Percentiles rank a stretch among this genome's conserved stretches.
Evolutionary conservation across 2,113 vertebrate genomes (phyloP).

Genomic region (Phyllopteryx taeniolatus): DNA sequence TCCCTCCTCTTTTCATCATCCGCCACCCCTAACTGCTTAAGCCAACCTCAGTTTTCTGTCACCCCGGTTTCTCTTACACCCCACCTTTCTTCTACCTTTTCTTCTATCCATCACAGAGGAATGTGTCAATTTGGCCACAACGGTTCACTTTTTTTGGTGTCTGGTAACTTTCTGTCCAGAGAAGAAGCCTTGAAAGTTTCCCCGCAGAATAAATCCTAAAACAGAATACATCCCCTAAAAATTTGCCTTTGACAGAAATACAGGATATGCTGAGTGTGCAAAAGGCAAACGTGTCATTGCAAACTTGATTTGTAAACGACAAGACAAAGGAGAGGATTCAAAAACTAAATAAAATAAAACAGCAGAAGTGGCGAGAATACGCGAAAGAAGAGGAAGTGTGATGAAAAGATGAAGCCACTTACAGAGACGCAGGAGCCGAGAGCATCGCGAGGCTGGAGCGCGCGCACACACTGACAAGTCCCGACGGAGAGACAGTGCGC

Average conservation of each 20-base stretch:
- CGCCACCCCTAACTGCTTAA: background rate
- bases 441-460: slow-evolving; percentile 58
- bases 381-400: slow-evolving; percentile 1
- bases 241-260: too few relatives aligned
- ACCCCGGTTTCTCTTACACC: slow-evolving; percentile 31
- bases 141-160: slow-evolving; percentile 25
- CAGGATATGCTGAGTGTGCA: too few relatives aligned
- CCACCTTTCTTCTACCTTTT: background rate
- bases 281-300: background rate
- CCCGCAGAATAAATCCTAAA: background rate
- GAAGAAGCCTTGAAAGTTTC: background rate
- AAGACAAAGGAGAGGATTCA: slow-evolving; percentile 6
- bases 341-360: slow-evolving; percentile 1
- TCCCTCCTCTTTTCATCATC: slow-evolving; percentile 1
- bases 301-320: background rate
- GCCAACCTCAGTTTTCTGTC: slow-evolving; percentile 39
- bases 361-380: background rate
- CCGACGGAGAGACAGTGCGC: slow-evolving; percentile 24
- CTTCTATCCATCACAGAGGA: slow-evolving; percentile 52
- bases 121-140: slow-evolving; percentile 65
- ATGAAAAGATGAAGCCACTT: slow-evolving; percentile 54
- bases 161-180: slow-evolving; percentile 2
- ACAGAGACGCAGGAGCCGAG: slow-evolving; percentile 56
- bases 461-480: slow-evolving; percentile 43
- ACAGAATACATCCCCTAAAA: background rate